Percentiles rank a stretch among this genome's conserved stretches.
Evolutionary conservation across 2,888 invertebrate genomes (phyloP).

Genomic region (Platycheirus rosarum): DNA sequence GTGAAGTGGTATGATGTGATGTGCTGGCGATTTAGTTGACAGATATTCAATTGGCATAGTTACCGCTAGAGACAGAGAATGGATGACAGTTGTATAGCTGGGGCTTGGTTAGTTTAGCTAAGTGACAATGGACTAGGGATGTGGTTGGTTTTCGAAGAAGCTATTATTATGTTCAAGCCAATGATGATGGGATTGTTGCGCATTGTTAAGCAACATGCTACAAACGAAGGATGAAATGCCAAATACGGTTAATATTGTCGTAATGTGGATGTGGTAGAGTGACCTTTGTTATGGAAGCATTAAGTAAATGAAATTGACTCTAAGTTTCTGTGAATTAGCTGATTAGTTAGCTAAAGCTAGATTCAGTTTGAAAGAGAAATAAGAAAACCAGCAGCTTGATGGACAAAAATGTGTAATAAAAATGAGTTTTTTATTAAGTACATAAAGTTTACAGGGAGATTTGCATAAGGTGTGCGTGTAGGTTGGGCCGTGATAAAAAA

Average conservation of each 20-base stretch:
- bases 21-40: conserved; percentile 64
- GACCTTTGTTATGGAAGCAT: conserved; percentile 37
- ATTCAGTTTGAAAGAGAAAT: too few relatives aligned
- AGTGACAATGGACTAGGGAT: conserved; percentile 56
- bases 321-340: conserved; percentile 4
- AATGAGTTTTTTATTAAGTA: too few relatives aligned
- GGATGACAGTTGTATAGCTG: conserved; percentile 27
- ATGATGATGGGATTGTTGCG: conserved; percentile 30
- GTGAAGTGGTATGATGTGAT: conserved; percentile 20
- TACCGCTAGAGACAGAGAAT: conserved; percentile 38
- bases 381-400: too few relatives aligned
- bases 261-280: background rate
- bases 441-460: too few relatives aligned
- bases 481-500: too few relatives aligned
- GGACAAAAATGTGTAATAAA: too few relatives aligned
- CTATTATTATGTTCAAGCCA: conserved; percentile 46
- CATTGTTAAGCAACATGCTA: conserved; percentile 10
- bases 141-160: conserved; percentile 48
- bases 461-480: too few relatives aligned
- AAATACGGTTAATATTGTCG: conserved; percentile 19
- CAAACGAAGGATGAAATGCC: conserved; percentile 12
- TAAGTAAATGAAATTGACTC: conserved; percentile 50
- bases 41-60: conserved; percentile 66
- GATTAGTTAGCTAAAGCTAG: background rate
- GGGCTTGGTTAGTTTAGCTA: conserved; percentile 46